Conservation (phyloP, 2,113 vertebrate species). For the Seriola aureovittata region DNA sequence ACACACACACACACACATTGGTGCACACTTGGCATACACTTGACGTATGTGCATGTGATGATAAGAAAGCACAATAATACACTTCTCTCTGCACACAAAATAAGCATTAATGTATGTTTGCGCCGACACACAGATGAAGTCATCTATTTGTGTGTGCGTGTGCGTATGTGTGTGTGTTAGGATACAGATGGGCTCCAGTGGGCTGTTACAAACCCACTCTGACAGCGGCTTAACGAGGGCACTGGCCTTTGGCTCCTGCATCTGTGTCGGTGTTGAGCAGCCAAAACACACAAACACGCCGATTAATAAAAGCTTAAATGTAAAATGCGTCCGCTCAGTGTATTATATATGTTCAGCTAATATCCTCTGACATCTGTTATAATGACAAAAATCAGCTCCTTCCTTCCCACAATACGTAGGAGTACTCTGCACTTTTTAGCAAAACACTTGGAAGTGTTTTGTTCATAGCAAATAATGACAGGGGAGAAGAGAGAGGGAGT, state of each 20-base stretch:
- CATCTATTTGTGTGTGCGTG: slow-evolving; percentile 34
- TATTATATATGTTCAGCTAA: background rate
- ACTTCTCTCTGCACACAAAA: background rate
- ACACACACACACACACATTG: background rate
- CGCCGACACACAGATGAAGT: slow-evolving; percentile 5
- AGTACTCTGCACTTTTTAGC: slow-evolving; percentile 11
- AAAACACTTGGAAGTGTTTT: slow-evolving; percentile 66
- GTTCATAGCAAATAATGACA: slow-evolving; percentile 70
- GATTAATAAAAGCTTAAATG: slow-evolving; percentile 39
- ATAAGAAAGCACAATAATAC: background rate
- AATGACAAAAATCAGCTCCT: background rate
- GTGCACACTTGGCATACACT: background rate
- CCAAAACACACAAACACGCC: slow-evolving; percentile 62
- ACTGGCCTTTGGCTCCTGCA: slow-evolving; percentile 78
- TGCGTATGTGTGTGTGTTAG: slow-evolving; percentile 55
- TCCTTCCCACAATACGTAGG: background rate
- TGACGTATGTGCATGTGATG: background rate
- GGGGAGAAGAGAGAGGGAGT: slow-evolving; percentile 52
- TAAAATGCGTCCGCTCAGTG: background rate
- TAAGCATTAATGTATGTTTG: background rate
- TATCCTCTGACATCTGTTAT: slow-evolving; percentile 5
- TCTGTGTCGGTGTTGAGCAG: slow-evolving; percentile 69
- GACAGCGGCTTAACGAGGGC: slow-evolving; percentile 80
- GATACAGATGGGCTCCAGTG: slow-evolving; percentile 75
- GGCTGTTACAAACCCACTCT: slow-evolving; percentile 80